These are phyloP conservation scores for Stenurella melanura DNA, from an alignment of 2,888 invertebrate species.

Conservation along the genomic window DNA sequence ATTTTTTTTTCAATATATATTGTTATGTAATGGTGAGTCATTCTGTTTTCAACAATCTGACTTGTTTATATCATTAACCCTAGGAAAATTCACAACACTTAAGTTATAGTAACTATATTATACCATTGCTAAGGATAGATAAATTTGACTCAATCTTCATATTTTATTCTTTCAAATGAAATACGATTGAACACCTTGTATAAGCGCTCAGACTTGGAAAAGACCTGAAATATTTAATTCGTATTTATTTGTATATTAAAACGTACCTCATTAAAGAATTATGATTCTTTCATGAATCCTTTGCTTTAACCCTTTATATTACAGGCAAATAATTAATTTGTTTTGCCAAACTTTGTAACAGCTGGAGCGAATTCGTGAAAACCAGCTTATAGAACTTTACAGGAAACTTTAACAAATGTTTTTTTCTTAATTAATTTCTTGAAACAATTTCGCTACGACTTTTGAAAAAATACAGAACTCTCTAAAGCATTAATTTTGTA, in stretches of 20 bases:
- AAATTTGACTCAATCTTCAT: too few relatives aligned
- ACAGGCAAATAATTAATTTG: not conserved
- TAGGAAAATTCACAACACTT: too few relatives aligned
- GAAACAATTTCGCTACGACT: not conserved
- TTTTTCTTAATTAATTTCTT: not conserved
- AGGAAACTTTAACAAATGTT: not conserved
- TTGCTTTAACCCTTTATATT: not conserved
- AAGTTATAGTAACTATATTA: too few relatives aligned
- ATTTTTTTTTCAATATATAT: too few relatives aligned
- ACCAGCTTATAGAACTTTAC: not conserved
- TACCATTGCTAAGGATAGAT: too few relatives aligned
- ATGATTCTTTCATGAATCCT: not conserved
- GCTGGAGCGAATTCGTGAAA: not conserved
- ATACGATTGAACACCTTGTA: too few relatives aligned
- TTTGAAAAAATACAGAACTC: not conserved
- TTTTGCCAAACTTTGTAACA: not conserved
- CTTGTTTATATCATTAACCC: too few relatives aligned
- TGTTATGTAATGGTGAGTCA: too few relatives aligned
- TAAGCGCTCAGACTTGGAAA: too few relatives aligned
- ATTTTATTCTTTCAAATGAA: too few relatives aligned
- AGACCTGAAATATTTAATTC: too few relatives aligned
- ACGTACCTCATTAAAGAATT: not conserved
- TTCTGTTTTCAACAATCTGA: too few relatives aligned
- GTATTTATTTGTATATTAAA: not conserved
- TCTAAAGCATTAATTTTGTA: not conserved